Conservation (phyloP, 2,797 vertebrate species). For the Xenentodon cancila region DNA sequence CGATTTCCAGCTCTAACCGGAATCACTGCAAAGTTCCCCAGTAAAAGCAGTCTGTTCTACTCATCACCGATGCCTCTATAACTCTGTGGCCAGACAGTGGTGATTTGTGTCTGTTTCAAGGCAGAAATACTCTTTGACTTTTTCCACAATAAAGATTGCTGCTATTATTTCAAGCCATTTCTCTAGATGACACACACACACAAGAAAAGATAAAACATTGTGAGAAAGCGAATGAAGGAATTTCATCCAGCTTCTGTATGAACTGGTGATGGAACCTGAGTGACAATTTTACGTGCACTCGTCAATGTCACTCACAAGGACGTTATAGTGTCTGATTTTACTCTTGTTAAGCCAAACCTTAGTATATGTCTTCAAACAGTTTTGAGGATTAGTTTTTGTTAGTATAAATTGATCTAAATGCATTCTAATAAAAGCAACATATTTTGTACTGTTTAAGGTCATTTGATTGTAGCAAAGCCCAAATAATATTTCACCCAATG, state of each 20-base stretch:
- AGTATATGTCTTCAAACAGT: background rate
- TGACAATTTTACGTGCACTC: constrained; percentile 80
- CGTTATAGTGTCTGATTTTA: constrained; percentile 57
- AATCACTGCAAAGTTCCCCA: constrained; percentile 52
- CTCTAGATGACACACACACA: constrained; percentile 58
- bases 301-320: constrained; percentile 74
- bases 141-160: constrained; percentile 77
- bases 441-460: constrained; percentile 21
- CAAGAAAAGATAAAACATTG: constrained; percentile 53
- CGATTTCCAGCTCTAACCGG: constrained; percentile 42
- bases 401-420: too few species aligned
- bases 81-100: constrained; percentile 64
- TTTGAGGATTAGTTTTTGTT: constrained; percentile 15
- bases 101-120: constrained; percentile 70
- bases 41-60: constrained; percentile 52
- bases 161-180: constrained; percentile 80
- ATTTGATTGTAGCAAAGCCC: constrained; percentile 28
- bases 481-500: constrained; percentile 52
- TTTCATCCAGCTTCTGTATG: constrained; percentile 69
- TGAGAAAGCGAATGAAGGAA: constrained; percentile 62
- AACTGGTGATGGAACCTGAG: constrained; percentile 76
- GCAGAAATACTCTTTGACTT: constrained; percentile 68
- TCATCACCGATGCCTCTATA: constrained; percentile 61
- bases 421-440: constrained; percentile 1
- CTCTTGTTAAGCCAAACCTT: constrained; percentile 39